Conservation (phyloP, 2,888 invertebrate genomes). For the Andrena haemorrhoa region DNA sequence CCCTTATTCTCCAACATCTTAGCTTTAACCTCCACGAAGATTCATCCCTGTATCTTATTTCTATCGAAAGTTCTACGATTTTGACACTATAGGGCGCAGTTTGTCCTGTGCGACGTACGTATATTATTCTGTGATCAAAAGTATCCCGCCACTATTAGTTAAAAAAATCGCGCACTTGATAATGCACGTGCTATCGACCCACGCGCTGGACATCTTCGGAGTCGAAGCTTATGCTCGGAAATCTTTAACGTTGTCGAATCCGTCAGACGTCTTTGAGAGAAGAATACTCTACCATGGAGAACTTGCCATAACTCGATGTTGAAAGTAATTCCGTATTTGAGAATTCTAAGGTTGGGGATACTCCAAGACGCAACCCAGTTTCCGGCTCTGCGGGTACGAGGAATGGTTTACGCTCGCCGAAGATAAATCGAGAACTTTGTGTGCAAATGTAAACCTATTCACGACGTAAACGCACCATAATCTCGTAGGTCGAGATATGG, state of each 20-base stretch:
- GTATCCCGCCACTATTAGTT: too few species aligned
- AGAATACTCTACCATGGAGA: slow-evolving; percentile 3
- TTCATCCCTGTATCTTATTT: too few species aligned
- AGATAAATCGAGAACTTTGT: slow-evolving; percentile 41
- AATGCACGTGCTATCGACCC: too few species aligned
- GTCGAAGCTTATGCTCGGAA: background rate
- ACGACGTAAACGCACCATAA: slow-evolving; percentile 42
- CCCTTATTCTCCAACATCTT: too few species aligned
- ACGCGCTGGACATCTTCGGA: background rate
- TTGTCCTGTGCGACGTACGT: too few species aligned
- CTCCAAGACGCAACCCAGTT: slow-evolving; percentile 35
- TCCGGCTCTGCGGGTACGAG: background rate
- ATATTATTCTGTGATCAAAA: too few species aligned
- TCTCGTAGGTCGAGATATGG: slow-evolving; percentile 46
- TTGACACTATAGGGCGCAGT: too few species aligned
- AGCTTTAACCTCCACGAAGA: too few species aligned
- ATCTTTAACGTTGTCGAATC: background rate
- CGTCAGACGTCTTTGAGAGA: background rate
- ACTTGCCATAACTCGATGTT: background rate
- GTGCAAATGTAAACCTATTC: slow-evolving; percentile 53
- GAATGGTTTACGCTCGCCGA: slow-evolving; percentile 25
- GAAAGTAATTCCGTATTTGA: slow-evolving; percentile 28
- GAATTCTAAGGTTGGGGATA: slow-evolving; percentile 11
- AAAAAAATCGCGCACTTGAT: too few species aligned
- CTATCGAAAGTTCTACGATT: too few species aligned